Conservation (phyloP, 2,888 invertebrate genomes). For the Eupithecia centaureata region DNA sequence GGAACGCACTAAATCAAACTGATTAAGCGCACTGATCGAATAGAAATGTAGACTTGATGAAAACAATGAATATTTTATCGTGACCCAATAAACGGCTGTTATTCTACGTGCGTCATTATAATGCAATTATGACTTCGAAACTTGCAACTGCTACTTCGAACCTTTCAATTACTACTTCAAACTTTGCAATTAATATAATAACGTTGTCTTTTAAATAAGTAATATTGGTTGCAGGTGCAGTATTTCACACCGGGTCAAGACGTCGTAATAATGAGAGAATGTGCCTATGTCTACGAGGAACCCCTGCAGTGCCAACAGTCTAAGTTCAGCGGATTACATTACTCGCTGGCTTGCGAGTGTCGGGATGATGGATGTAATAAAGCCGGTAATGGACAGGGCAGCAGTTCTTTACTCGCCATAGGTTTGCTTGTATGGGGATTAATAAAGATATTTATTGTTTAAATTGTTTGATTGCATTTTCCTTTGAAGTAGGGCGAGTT, state of each 20-base stretch:
- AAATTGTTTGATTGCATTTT: neutral
- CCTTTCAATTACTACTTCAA: too few species aligned
- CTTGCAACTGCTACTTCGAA: too few species aligned
- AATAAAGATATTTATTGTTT: neutral
- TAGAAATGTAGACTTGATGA: too few species aligned
- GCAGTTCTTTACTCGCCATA: conserved; percentile 13
- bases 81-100: too few species aligned
- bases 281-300: conserved; percentile 63
- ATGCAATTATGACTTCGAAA: too few species aligned
- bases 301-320: conserved; percentile 61
- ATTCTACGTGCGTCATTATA: too few species aligned
- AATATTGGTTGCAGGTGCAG: conserved; percentile 55
- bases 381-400: conserved; percentile 35
- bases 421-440: neutral
- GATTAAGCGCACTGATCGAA: too few species aligned
- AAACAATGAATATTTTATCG: too few species aligned
- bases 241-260: conserved; percentile 64
- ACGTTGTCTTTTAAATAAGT: neutral
- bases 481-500: neutral
- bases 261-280: conserved; percentile 64
- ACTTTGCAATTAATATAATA: neutral
- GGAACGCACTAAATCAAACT: too few species aligned
- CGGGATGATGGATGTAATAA: conserved; percentile 67
- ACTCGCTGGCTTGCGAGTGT: conserved; percentile 71
- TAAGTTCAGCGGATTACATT: conserved; percentile 66